Evolutionary conservation across 2,888 invertebrate genomes (phyloP).

Genomic region (Griposia aprilina): DNA sequence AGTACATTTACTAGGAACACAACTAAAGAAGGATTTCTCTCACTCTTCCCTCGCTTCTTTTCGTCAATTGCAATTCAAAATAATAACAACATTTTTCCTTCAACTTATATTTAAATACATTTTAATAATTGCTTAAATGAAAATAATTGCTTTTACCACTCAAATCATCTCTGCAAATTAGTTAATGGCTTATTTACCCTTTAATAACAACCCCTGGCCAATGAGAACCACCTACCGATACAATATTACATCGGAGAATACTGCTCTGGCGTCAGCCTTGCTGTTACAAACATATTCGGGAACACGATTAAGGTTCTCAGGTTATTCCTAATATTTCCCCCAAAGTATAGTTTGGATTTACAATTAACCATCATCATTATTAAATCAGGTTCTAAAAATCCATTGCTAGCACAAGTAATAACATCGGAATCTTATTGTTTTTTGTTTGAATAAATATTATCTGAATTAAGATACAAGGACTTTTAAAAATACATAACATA

Average conservation of each 20-base stretch:
- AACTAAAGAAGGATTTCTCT: not conserved
- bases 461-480: constrained; percentile 16
- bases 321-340: not conserved
- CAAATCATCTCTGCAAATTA: constrained; percentile 20
- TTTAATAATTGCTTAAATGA: constrained; percentile 33
- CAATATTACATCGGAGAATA: constrained; percentile 18
- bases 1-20: not conserved
- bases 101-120: constrained; percentile 54
- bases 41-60: not conserved
- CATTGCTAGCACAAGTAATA: not conserved
- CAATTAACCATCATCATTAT: constrained; percentile 2
- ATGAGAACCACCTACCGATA: constrained; percentile 2
- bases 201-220: not conserved
- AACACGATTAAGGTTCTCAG: constrained; percentile 1
- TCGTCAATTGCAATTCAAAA: constrained; percentile 19
- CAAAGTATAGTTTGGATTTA: constrained; percentile 14
- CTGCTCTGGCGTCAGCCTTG: constrained; percentile 18
- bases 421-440: not conserved
- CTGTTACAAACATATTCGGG: constrained; percentile 9
- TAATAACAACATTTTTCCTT: constrained; percentile 30
- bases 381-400: not conserved
- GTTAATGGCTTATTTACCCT: constrained; percentile 5
- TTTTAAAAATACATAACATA: constrained; percentile 4
- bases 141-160: constrained; percentile 37
- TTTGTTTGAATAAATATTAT: not conserved